A percentile compares a stretch with the other conserved stretches of the same genome.
These are phyloP conservation scores for Himalopsyche phryganea DNA, from an alignment of 1,140 invertebrate species.

Conservation along the genomic window DNA sequence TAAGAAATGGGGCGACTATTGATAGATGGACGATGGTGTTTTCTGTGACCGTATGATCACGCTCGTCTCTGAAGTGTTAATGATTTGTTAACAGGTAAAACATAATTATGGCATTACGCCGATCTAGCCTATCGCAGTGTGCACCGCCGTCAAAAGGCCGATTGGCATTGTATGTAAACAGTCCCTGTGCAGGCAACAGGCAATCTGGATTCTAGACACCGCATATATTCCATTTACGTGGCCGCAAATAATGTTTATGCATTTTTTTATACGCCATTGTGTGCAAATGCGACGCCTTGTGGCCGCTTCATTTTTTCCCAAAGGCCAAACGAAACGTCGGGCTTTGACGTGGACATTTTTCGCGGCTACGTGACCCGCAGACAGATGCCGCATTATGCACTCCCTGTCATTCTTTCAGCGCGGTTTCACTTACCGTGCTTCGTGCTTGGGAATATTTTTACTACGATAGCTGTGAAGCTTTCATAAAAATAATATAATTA, in stretches of 20 bases:
- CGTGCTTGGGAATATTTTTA: too few species aligned
- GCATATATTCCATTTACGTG: conserved; percentile 16
- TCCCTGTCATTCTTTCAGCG: not conserved
- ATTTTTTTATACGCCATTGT: conserved; percentile 22
- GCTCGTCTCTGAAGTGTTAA: too few species aligned
- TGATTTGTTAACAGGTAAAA: too few species aligned
- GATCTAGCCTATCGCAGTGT: too few species aligned
- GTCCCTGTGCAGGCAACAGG: conserved; percentile 1
- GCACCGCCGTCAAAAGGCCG: too few species aligned
- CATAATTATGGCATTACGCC: too few species aligned
- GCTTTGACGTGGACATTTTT: conserved; percentile 21
- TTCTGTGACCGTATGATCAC: too few species aligned
- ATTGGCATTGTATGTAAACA: conserved; percentile 8
- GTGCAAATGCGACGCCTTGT: conserved; percentile 24
- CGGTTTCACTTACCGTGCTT: conserved; percentile 9
- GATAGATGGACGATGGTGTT: too few species aligned
- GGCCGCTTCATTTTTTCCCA: conserved; percentile 17
- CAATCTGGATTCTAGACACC: conserved; percentile 14
- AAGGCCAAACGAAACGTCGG: conserved; percentile 7
- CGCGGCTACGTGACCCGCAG: conserved; percentile 13
- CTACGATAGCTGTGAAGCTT: too few species aligned
- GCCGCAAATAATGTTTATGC: conserved; percentile 7
- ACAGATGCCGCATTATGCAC: conserved; percentile 10
- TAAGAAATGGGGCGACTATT: too few species aligned
- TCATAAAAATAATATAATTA: too few species aligned